A percentile compares a stretch with the other conserved stretches of the same genome.
Evolutionary conservation across 2,888 invertebrate species (phyloP).

Genomic region (Lasioglossum lativentre): DNA sequence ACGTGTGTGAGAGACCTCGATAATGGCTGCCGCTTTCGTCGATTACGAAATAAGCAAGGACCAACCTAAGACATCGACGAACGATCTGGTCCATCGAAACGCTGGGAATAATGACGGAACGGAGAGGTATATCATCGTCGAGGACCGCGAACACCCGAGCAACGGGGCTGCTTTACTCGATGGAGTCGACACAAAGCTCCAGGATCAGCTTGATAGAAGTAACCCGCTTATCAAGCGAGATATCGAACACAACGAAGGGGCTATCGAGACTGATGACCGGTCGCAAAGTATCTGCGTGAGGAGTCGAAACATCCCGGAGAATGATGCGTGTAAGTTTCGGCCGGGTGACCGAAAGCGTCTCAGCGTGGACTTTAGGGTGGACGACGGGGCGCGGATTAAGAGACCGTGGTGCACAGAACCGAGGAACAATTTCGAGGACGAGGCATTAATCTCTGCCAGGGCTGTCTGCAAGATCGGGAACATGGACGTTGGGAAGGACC

Average conservation of each 20-base stretch:
- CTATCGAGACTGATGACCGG: slow-evolving; percentile 20
- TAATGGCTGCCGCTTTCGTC: slow-evolving; percentile 58
- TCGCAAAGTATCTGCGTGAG: background rate
- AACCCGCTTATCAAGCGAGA: background rate
- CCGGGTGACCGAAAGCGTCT: background rate
- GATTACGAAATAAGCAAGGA: slow-evolving; percentile 47
- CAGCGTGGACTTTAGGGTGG: background rate
- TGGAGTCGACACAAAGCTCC: background rate
- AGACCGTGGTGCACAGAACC: background rate
- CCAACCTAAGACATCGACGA: slow-evolving; percentile 16
- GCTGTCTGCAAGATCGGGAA: slow-evolving; percentile 14
- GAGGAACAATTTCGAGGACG: background rate
- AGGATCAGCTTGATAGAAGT: background rate
- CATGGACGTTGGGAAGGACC: background rate
- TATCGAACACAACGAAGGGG: background rate
- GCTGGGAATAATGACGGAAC: background rate
- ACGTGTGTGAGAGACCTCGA: slow-evolving; percentile 50
- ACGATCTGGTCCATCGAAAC: background rate
- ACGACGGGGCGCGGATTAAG: slow-evolving; percentile 16
- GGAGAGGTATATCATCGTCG: background rate
- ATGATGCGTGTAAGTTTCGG: background rate
- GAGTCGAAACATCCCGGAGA: background rate
- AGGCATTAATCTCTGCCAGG: slow-evolving; percentile 22
- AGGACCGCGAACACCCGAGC: background rate
- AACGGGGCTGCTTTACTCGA: background rate